phyloP scores from a whole-genome alignment of 2,888 invertebrate genomes.

The Opisthograptis luteolata region DNA sequence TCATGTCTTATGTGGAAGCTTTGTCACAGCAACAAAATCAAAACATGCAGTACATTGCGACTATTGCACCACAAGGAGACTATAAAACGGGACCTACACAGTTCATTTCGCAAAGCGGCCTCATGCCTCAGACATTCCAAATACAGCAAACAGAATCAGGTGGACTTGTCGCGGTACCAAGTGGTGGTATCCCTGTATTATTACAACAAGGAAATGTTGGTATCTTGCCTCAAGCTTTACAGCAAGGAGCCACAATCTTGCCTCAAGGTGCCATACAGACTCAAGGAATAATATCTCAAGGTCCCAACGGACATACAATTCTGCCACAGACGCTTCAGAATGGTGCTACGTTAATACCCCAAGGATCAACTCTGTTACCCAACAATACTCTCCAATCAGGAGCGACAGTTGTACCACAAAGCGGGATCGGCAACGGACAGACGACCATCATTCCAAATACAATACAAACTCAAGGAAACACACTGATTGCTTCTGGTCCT shows the following conservation, averaged over 20 bases:
- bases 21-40: slow-evolving; percentile 88
- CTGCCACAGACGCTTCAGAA: slow-evolving; percentile 85
- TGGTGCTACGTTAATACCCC: slow-evolving; percentile 86
- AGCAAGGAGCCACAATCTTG: slow-evolving; percentile 83
- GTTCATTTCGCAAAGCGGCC: slow-evolving; percentile 80
- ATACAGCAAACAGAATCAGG: slow-evolving; percentile 86
- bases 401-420: slow-evolving; percentile 76
- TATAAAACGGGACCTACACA: slow-evolving; percentile 83
- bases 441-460: slow-evolving; percentile 79
- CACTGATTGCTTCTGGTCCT: slow-evolving; percentile 77
- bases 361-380: slow-evolving; percentile 72
- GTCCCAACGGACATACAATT: slow-evolving; percentile 84
- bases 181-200: slow-evolving; percentile 83
- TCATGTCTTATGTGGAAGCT: slow-evolving; percentile 88
- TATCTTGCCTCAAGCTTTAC: slow-evolving; percentile 76
- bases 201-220: slow-evolving; percentile 81
- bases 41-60: slow-evolving; percentile 90
- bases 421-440: slow-evolving; percentile 78
- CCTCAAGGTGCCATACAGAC: slow-evolving; percentile 84
- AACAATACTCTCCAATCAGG: slow-evolving; percentile 71
- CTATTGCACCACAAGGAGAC: slow-evolving; percentile 86
- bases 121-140: slow-evolving; percentile 85
- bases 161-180: slow-evolving; percentile 85
- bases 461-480: slow-evolving; percentile 81
- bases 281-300: slow-evolving; percentile 80